Conservation (phyloP, 2,797 vertebrate species). For the Telmatherina bonti region DNA sequence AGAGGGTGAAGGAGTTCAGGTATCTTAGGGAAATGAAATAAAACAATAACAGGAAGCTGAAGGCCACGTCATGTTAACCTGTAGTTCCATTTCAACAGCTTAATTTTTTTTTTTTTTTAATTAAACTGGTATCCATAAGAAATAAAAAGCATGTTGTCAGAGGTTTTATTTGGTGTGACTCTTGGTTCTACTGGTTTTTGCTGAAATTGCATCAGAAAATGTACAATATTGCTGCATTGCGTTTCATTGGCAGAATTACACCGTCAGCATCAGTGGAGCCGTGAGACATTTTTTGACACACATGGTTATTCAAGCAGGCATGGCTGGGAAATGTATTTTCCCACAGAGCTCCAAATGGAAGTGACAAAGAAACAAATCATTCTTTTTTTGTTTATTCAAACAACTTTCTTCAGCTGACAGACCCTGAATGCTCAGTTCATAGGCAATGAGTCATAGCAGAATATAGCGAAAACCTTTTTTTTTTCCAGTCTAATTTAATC, state of each 20-base stretch:
- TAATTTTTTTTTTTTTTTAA: too few relatives aligned
- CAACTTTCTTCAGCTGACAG: slow-evolving; percentile 37
- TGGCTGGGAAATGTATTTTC: slow-evolving; percentile 67
- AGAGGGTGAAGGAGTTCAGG: too few relatives aligned
- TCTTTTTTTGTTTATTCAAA: slow-evolving; percentile 67
- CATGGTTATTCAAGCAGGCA: slow-evolving; percentile 66
- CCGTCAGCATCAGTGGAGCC: slow-evolving; percentile 30
- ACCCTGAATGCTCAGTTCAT: slow-evolving; percentile 17
- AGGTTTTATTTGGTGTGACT: slow-evolving; percentile 29
- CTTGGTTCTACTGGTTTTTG: slow-evolving; percentile 22
- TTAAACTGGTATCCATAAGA: slow-evolving; percentile 1
- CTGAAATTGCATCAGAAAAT: slow-evolving; percentile 41
- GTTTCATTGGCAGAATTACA: slow-evolving; percentile 30
- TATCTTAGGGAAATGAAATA: slow-evolving; percentile 26
- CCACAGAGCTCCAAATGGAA: slow-evolving; percentile 59
- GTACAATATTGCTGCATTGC: slow-evolving; percentile 34
- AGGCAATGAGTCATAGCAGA: slow-evolving; percentile 24
- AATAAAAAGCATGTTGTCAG: slow-evolving; percentile 1
- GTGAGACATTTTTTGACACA: slow-evolving; percentile 60
- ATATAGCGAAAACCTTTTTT: slow-evolving; percentile 20
- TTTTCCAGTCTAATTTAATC: slow-evolving; percentile 13
- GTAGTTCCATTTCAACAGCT: slow-evolving; percentile 28
- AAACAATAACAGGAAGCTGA: slow-evolving; percentile 11
- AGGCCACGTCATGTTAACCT: slow-evolving; percentile 37
- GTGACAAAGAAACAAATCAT: slow-evolving; percentile 64